These are phyloP conservation scores for Camponotus pennsylvanicus DNA, from an alignment of 1,140 invertebrate species.

Conservation along the genomic window DNA sequence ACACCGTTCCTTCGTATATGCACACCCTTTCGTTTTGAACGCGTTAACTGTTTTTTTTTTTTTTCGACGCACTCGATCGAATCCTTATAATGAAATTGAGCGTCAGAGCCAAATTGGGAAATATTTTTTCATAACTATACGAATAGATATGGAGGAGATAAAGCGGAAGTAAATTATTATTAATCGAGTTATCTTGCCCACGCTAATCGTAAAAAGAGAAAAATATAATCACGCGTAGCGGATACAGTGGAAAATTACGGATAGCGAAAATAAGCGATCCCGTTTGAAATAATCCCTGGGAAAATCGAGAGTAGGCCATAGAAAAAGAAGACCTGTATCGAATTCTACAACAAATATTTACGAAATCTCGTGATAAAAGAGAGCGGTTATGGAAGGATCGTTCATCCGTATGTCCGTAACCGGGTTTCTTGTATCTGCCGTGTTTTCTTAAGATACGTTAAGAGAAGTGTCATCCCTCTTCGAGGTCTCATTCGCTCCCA, in stretches of 20 bases:
- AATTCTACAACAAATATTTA: conserved; percentile 68
- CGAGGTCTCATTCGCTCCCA: conserved; percentile 25
- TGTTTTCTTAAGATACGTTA: conserved; percentile 69
- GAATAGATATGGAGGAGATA: neutral
- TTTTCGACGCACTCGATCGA: neutral
- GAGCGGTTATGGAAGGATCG: conserved; percentile 39
- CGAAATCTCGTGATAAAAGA: conserved; percentile 36
- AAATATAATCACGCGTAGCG: no score
- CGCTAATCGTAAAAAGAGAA: neutral
- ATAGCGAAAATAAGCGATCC: neutral
- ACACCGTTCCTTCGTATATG: neutral
- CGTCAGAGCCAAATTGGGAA: conserved; percentile 17
- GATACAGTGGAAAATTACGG: conserved; percentile 10
- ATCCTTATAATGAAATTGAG: conserved; percentile 43
- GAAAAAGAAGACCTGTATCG: conserved; percentile 38
- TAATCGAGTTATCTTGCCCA: conserved; percentile 34
- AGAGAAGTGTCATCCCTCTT: conserved; percentile 46
- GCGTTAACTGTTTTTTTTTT: conserved; percentile 20
- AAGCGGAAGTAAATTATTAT: conserved; percentile 42
- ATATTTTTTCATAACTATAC: conserved; percentile 29
- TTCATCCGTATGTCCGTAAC: conserved; percentile 41
- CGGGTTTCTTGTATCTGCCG: conserved; percentile 49
- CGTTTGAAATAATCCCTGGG: conserved; percentile 38
- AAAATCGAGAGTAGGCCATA: conserved; percentile 30
- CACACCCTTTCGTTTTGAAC: neutral